These are phyloP conservation scores for Drosophila navojoa DNA, from an alignment of 1,140 invertebrate genomes.

Conservation along the genomic window DNA sequence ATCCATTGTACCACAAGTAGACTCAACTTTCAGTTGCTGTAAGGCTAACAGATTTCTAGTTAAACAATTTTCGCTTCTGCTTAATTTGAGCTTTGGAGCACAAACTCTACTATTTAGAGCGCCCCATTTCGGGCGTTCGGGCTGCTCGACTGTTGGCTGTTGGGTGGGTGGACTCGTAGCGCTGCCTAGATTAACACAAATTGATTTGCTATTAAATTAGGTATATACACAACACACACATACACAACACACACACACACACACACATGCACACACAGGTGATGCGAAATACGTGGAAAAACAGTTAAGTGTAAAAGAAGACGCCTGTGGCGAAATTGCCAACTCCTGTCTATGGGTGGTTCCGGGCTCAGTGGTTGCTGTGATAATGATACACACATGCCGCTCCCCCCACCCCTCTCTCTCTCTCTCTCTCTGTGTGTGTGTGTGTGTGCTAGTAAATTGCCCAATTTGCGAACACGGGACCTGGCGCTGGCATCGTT, in stretches of 20 bases:
- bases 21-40: too few species aligned
- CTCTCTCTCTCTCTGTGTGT: neutral
- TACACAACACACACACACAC: constrained; percentile 14
- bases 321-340: constrained; percentile 65
- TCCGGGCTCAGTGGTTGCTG: constrained; percentile 67
- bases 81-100: too few species aligned
- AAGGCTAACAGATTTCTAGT: too few species aligned
- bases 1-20: too few species aligned
- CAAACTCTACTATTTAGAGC: neutral
- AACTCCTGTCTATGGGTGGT: constrained; percentile 43
- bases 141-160: constrained; percentile 44
- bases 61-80: too few species aligned
- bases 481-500: constrained; percentile 46
- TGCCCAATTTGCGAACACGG: constrained; percentile 71
- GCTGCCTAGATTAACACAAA: constrained; percentile 75
- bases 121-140: constrained; percentile 31
- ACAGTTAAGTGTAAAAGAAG: constrained; percentile 82
- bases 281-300: constrained; percentile 65
- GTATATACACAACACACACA: constrained; percentile 32
- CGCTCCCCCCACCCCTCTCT: neutral
- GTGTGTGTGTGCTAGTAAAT: constrained; percentile 49
- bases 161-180: constrained; percentile 64
- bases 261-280: constrained; percentile 27
- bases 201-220: constrained; percentile 83
- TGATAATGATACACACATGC: constrained; percentile 77